Conservation (phyloP, 2,797 vertebrate genomes). For the Euthynnus affinis region DNA sequence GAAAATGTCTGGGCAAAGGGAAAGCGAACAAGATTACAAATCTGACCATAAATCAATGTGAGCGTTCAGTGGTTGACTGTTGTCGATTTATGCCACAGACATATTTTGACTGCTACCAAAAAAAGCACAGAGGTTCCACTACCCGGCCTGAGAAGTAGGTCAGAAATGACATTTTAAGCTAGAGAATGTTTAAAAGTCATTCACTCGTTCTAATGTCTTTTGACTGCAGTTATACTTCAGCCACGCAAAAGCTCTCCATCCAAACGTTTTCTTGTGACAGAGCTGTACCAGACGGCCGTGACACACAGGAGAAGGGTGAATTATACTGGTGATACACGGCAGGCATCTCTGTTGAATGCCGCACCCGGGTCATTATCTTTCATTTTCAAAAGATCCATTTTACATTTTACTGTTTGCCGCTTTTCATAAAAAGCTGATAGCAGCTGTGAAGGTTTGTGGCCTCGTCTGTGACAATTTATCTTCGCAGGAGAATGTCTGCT, state of each 20-base stretch:
- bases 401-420: constrained; percentile 21
- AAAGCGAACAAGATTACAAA: no score
- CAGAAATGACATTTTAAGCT: not conserved
- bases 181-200: not conserved
- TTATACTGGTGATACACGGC: constrained; percentile 16
- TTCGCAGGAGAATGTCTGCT: not conserved
- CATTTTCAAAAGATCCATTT: constrained; percentile 2
- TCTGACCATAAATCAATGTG: no score
- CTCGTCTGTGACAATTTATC: not conserved
- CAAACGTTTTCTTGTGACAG: not conserved
- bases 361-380: not conserved
- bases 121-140: no score
- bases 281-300: not conserved
- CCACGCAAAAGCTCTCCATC: constrained; percentile 19
- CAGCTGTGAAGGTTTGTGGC: not conserved
- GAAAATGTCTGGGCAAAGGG: no score
- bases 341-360: not conserved
- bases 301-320: not conserved
- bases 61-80: no score
- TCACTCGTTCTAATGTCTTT: not conserved
- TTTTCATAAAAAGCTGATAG: constrained; percentile 58
- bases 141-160: no score
- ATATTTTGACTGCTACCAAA: no score
- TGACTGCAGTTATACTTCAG: not conserved
- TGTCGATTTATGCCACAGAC: no score